Evolutionary conservation across 2,888 invertebrate genomes (phyloP).

Genomic region (Allacma fusca): DNA sequence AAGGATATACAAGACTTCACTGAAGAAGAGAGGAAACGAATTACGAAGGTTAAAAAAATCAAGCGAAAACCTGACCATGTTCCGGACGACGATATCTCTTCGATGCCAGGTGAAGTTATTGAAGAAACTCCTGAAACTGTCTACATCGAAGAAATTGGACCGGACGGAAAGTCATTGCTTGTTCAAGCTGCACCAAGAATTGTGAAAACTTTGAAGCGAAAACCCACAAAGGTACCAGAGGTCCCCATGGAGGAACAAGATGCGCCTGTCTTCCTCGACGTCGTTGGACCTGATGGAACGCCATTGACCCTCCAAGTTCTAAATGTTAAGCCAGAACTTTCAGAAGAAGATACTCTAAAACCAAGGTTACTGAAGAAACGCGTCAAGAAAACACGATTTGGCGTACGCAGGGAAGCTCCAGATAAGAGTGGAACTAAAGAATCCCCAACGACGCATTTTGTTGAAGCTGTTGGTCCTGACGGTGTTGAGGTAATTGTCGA

Average conservation of each 20-base stretch:
- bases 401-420: no score
- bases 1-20: no score
- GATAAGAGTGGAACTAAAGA: no score
- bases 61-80: no score
- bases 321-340: background rate
- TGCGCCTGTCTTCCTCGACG: background rate
- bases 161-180: background rate
- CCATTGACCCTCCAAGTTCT: background rate
- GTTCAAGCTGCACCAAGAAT: background rate
- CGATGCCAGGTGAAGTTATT: no score
- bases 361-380: background rate
- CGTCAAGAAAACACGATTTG: background rate
- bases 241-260: background rate
- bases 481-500: no score
- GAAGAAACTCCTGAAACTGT: no score
- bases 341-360: background rate
- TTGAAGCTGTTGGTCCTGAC: no score
- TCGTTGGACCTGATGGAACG: background rate
- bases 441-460: no score
- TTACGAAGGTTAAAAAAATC: no score
- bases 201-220: slow-evolving; percentile 27
- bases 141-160: background rate
- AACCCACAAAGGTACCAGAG: background rate
- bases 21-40: no score
- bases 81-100: no score